A percentile compares a stretch with the other conserved stretches of the same genome.
Evolutionary conservation across 2,797 vertebrate species (phyloP).

Genomic region (Mycteria americana): DNA sequence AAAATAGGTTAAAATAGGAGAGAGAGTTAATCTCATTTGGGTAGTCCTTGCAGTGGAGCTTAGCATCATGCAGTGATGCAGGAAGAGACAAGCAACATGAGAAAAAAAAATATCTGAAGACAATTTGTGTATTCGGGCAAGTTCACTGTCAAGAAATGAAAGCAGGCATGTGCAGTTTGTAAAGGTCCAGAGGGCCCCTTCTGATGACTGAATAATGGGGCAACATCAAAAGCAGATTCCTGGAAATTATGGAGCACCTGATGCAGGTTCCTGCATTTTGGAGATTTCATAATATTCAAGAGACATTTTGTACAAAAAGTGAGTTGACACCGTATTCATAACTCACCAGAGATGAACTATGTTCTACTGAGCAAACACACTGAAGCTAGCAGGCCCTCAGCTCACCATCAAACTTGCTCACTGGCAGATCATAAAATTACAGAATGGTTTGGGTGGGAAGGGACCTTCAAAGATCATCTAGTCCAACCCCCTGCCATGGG

Average conservation of each 20-base stretch:
- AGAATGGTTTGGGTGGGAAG: not conserved
- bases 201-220: not conserved
- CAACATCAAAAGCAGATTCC: not conserved
- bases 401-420: fast-evolving
- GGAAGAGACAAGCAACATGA: not conserved
- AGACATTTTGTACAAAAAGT: not conserved
- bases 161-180: not conserved
- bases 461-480: not conserved
- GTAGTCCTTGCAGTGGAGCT: not conserved
- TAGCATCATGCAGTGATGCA: not conserved
- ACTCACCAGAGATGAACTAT: not conserved
- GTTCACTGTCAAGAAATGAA: not conserved
- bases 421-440: not conserved
- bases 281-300: not conserved
- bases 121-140: not conserved
- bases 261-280: not conserved
- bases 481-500: not conserved
- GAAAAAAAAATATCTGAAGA: not conserved
- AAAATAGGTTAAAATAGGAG: not conserved
- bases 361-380: not conserved
- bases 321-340: not conserved
- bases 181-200: not conserved
- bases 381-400: not conserved
- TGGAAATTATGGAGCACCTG: not conserved
- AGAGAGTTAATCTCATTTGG: not conserved